Evolutionary conservation across 2,113 vertebrate species (phyloP).

Genomic region (Nasalis larvatus): DNA sequence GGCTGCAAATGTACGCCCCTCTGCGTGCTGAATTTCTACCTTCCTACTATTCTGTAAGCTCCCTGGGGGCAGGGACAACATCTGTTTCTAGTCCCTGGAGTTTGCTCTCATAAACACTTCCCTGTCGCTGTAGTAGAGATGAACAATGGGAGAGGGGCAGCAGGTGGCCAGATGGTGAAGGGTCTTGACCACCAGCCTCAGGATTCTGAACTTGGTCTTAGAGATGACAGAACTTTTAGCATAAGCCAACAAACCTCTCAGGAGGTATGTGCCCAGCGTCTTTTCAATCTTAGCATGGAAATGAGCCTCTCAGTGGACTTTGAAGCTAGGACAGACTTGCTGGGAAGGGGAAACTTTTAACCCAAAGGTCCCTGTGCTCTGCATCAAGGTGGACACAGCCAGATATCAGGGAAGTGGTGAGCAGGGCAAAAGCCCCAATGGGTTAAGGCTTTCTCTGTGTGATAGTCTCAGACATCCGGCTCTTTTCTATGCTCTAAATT

Average conservation of each 20-base stretch:
- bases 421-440: background rate
- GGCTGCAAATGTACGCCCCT: background rate
- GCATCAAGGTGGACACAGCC: background rate
- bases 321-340: background rate
- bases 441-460: constrained; percentile 15
- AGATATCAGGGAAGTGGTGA: background rate
- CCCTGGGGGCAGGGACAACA: background rate
- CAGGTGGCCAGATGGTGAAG: background rate
- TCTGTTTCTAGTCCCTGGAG: background rate
- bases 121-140: background rate
- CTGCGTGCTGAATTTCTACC: background rate
- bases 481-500: constrained; percentile 61
- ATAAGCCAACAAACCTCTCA: background rate
- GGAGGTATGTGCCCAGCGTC: background rate
- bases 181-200: background rate
- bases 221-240: background rate
- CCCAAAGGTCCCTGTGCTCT: background rate
- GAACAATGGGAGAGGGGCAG: background rate
- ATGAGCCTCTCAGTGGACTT: background rate
- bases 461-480: constrained; percentile 54
- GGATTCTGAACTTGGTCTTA: background rate
- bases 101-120: background rate
- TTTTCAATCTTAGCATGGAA: background rate
- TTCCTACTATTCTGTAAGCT: background rate
- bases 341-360: background rate